These are phyloP conservation scores for Perca fluviatilis DNA, from an alignment of 2,113 vertebrate species.

Conservation along the genomic window DNA sequence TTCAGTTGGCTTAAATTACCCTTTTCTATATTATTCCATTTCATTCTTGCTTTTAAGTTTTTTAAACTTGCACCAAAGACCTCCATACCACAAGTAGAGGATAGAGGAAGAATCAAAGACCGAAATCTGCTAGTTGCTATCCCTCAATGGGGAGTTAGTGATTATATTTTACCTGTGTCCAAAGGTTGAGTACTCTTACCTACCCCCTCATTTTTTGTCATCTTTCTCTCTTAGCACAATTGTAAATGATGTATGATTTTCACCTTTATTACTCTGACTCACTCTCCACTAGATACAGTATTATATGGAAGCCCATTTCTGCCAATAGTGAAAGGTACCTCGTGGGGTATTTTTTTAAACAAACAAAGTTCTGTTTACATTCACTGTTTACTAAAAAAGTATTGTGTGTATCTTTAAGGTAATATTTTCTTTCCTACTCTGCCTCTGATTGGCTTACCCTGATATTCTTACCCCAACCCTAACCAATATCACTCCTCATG, in stretches of 20 bases:
- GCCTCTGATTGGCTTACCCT: too few relatives aligned
- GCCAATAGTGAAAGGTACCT: too few relatives aligned
- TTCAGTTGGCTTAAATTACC: neutral
- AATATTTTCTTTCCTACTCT: too few relatives aligned
- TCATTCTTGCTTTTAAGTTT: neutral
- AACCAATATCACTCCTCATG: too few relatives aligned
- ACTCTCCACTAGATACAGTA: too few relatives aligned
- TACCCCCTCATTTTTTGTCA: neutral
- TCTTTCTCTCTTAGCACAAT: neutral
- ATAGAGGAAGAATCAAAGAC: neutral
- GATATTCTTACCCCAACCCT: too few relatives aligned
- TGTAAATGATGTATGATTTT: neutral
- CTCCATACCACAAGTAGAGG: neutral
- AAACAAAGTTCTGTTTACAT: too few relatives aligned
- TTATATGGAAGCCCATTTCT: too few relatives aligned
- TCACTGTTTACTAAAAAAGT: too few relatives aligned
- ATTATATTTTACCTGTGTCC: neutral
- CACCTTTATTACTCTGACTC: too few relatives aligned
- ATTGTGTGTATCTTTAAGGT: too few relatives aligned
- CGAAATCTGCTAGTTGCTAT: neutral
- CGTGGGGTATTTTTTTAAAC: too few relatives aligned
- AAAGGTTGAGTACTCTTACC: neutral
- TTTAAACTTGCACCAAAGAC: neutral
- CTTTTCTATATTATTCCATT: slow-evolving; percentile 1
- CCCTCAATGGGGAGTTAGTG: neutral